phyloP scores from a whole-genome alignment of 2,888 invertebrate species.

The Patella ulyssiponensis region DNA sequence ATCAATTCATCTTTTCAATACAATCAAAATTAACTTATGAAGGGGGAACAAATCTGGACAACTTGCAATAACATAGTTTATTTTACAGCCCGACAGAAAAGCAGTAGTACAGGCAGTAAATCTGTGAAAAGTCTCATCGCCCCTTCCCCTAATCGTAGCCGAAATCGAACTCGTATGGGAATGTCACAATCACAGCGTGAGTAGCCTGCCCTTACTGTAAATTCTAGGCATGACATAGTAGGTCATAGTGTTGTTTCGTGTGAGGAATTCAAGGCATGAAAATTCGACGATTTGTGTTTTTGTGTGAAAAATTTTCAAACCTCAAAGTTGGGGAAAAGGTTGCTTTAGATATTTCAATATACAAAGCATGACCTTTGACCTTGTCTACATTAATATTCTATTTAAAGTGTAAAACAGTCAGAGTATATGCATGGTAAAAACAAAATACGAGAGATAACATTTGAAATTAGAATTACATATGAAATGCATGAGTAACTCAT shows the following conservation, averaged over 20 bases:
- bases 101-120: slow-evolving; percentile 41
- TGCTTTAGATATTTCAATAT: too few relatives aligned
- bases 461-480: too few relatives aligned
- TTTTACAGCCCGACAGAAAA: slow-evolving; percentile 58
- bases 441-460: too few relatives aligned
- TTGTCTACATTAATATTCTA: too few relatives aligned
- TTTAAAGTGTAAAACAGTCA: too few relatives aligned
- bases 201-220: slow-evolving; percentile 62
- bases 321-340: too few relatives aligned
- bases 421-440: too few relatives aligned
- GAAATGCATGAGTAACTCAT: too few relatives aligned
- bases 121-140: slow-evolving; percentile 36
- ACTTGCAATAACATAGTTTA: slow-evolving; percentile 22
- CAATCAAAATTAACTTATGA: too few relatives aligned
- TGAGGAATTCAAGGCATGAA: not conserved
- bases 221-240: not conserved
- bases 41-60: slow-evolving; percentile 4
- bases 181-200: slow-evolving; percentile 94
- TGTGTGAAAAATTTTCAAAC: too few relatives aligned
- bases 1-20: too few relatives aligned
- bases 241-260: not conserved
- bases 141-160: slow-evolving; percentile 76
- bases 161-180: slow-evolving; percentile 80
- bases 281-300: slow-evolving; percentile 6
- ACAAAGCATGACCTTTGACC: too few relatives aligned